phyloP scores from a whole-genome alignment of 30 jellyfish, hydroid and myxozoan species.

The Cassiopea xamachana region DNA sequence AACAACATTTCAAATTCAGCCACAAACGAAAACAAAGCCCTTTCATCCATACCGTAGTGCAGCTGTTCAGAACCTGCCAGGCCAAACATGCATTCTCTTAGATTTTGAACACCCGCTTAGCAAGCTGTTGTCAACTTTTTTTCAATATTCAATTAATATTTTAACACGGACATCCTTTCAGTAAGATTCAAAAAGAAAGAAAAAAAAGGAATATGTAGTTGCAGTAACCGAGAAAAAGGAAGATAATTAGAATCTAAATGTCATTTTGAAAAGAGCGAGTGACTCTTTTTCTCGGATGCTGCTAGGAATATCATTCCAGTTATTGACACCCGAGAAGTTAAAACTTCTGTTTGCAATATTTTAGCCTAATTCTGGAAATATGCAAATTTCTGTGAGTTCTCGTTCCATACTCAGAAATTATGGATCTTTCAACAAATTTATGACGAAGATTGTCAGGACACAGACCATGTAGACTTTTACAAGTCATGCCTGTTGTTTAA shows the following conservation, averaged over 20 bases:
- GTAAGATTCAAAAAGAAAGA: too few relatives aligned
- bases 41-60: too few relatives aligned
- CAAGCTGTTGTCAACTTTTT: too few relatives aligned
- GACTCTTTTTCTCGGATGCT: constrained; percentile 23
- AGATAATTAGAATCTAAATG: neutral
- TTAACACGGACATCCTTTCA: too few relatives aligned
- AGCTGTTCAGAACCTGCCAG: too few relatives aligned
- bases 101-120: too few relatives aligned
- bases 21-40: too few relatives aligned
- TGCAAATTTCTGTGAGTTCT: neutral
- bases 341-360: constrained; percentile 13
- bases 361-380: neutral
- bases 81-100: too few relatives aligned
- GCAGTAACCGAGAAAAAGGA: neutral
- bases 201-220: neutral
- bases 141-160: too few relatives aligned
- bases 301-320: constrained; percentile 24
- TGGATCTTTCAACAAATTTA: constrained; percentile 14
- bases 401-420: constrained; percentile 4
- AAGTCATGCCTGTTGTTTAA: neutral
- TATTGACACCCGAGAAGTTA: constrained; percentile 16
- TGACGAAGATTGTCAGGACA: constrained; percentile 7
- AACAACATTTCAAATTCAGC: too few relatives aligned
- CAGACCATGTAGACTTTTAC: neutral
- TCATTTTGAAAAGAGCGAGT: neutral